A percentile compares a stretch with the other conserved stretches of the same genome.
Conservation (phyloP, 2,797 vertebrate genomes). For the Menidia menidia region DNA sequence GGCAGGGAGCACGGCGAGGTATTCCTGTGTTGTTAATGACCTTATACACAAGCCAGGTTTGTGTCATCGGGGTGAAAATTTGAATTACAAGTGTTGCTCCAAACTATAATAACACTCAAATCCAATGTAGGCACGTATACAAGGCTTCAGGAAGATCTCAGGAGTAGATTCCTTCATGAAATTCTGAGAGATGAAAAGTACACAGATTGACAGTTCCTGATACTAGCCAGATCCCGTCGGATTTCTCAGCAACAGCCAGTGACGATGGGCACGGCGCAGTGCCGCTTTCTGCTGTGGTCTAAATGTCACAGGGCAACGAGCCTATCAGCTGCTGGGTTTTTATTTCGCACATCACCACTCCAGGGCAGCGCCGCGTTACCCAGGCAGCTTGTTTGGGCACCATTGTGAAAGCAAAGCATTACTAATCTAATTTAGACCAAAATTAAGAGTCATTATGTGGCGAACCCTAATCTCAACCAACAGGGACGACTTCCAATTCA, state of each 20-base stretch:
- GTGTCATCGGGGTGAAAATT: slow-evolving; percentile 48
- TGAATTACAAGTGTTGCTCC: slow-evolving; percentile 29
- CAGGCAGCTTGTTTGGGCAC: slow-evolving; percentile 10
- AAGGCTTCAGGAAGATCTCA: slow-evolving; percentile 18
- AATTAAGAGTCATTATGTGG: slow-evolving; percentile 27
- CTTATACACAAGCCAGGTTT: slow-evolving; percentile 33
- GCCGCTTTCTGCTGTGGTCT: slow-evolving; percentile 10
- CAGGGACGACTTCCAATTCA: slow-evolving; percentile 8
- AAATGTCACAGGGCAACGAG: slow-evolving; percentile 13
- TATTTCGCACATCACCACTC: slow-evolving; percentile 27
- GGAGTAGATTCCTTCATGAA: slow-evolving; percentile 10
- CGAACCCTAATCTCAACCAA: slow-evolving; percentile 17
- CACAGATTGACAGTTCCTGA: slow-evolving; percentile 27
- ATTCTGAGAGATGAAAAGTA: slow-evolving; percentile 28
- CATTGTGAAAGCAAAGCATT: slow-evolving; percentile 26
- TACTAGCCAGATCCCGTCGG: slow-evolving; percentile 8
- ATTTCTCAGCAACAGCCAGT: slow-evolving; percentile 14
- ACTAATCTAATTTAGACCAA: slow-evolving; percentile 21
- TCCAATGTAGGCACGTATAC: slow-evolving; percentile 22
- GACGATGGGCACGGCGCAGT: slow-evolving; percentile 7
- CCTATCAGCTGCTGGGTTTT: background rate
- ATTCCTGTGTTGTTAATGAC: slow-evolving; percentile 29
- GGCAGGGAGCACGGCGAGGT: slow-evolving; percentile 15
- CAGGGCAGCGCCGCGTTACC: slow-evolving; percentile 12
- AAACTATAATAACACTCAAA: slow-evolving; percentile 26